Evolutionary conservation across 2,888 invertebrate genomes (phyloP).

Genomic region (Zaprionus lineosus): DNA sequence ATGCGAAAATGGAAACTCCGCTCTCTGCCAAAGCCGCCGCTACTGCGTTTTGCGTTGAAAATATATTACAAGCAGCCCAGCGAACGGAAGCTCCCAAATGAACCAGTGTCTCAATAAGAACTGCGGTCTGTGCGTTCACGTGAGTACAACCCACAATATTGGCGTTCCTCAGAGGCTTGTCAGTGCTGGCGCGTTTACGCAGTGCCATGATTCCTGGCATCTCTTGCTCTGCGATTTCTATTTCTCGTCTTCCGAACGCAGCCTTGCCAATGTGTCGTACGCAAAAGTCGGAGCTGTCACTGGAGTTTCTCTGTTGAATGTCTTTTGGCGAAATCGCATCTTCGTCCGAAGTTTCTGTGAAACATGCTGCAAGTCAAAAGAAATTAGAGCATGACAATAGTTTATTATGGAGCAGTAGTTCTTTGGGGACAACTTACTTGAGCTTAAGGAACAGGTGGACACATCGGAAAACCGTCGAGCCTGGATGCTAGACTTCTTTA

Average conservation of each 20-base stretch:
- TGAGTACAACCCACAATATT: conserved; percentile 98
- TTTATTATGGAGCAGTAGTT: neutral
- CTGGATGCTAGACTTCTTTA: conserved; percentile 61
- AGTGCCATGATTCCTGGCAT: conserved; percentile 99
- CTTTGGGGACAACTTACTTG: conserved; percentile 86
- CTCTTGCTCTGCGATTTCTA: conserved; percentile 98
- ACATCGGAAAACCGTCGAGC: conserved; percentile 89
- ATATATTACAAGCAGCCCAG: conserved; percentile 98
- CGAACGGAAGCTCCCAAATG: conserved; percentile 94
- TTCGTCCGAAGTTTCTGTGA: conserved; percentile 92
- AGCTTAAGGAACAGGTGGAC: conserved; percentile 96
- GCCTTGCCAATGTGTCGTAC: conserved; percentile 92
- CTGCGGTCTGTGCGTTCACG: conserved; percentile 98
- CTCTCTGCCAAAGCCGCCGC: conserved; percentile 96
- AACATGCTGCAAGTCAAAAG: conserved; percentile 55
- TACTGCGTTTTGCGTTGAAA: conserved; percentile 97
- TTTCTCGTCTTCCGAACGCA: conserved; percentile 96
- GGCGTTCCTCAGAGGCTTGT: conserved; percentile 96
- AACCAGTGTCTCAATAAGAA: conserved; percentile 93
- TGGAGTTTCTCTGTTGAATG: conserved; percentile 93
- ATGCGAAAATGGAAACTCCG: conserved; percentile 94
- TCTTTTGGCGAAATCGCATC: conserved; percentile 96
- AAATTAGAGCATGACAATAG: neutral
- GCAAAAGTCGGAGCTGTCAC: conserved; percentile 93
- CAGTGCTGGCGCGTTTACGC: conserved; percentile 93